A percentile compares a stretch with the other conserved stretches of the same genome.
Evolutionary conservation across 2,888 invertebrate genomes (phyloP).

Genomic region (Dicroscelio sp.): DNA sequence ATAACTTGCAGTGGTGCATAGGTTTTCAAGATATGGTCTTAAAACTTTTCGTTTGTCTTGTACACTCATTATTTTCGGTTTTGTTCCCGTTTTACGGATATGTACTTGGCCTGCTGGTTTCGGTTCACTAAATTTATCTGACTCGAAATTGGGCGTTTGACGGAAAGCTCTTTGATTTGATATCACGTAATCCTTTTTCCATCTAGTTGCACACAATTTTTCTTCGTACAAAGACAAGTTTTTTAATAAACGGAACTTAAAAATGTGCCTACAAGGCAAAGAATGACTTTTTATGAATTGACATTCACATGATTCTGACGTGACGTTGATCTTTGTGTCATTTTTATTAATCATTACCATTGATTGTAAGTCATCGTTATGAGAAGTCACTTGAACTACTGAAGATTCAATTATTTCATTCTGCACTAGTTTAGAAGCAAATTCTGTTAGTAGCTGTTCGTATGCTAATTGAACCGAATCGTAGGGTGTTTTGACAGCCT

Average conservation of each 20-base stretch:
- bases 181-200: neutral
- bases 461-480: neutral
- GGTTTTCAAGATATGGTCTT: neutral
- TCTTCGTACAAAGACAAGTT: constrained; percentile 13
- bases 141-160: neutral
- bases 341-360: neutral
- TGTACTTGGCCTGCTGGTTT: neutral
- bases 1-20: neutral
- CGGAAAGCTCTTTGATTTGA: constrained; percentile 16
- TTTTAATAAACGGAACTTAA: neutral
- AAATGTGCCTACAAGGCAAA: constrained; percentile 41
- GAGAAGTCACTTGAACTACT: neutral
- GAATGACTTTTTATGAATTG: neutral
- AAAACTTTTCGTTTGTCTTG: neutral
- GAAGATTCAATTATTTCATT: neutral
- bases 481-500: neutral
- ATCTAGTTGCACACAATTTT: neutral
- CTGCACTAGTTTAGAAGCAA: neutral
- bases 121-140: neutral
- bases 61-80: constrained; percentile 8
- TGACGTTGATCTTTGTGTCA: neutral
- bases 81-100: neutral
- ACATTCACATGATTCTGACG: neutral
- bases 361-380: neutral
- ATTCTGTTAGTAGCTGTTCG: neutral